Conservation (phyloP, 2,113 vertebrate species). For the Calypte anna region DNA sequence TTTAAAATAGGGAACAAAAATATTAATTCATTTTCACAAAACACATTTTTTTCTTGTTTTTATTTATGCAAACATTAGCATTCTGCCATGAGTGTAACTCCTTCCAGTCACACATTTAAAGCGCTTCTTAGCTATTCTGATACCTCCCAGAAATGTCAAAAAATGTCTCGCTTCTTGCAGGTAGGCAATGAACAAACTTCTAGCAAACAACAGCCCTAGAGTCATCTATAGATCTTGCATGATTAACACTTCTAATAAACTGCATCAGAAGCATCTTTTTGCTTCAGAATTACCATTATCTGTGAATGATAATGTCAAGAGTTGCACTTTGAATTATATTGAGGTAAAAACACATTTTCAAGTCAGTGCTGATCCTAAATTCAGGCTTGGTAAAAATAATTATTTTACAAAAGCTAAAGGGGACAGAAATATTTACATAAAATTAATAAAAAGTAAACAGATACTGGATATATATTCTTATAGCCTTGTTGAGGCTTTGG, state of each 20-base stretch:
- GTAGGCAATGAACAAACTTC: not conserved
- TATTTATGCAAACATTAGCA: not conserved
- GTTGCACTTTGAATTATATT: not conserved
- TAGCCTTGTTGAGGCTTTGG: not conserved
- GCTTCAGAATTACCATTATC: not conserved
- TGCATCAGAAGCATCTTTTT: not conserved
- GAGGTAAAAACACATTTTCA: not conserved
- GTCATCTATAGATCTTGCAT: not conserved
- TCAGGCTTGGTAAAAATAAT: not conserved
- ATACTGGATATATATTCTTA: not conserved
- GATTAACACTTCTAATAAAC: not conserved
- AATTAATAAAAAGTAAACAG: not conserved
- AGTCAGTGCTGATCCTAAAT: not conserved
- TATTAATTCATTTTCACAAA: not conserved
- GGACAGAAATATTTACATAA: slow-evolving; percentile 20
- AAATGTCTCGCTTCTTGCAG: not conserved
- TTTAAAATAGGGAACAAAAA: not conserved
- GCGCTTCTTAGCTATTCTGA: not conserved
- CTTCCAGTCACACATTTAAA: not conserved
- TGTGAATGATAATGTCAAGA: not conserved
- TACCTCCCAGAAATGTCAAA: not conserved
- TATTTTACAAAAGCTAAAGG: not conserved
- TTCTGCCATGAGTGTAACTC: not conserved
- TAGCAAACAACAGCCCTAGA: not conserved
- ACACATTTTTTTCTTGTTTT: not conserved